Percentiles rank a stretch among this genome's conserved stretches.
These are phyloP conservation scores for Hippoglossus stenolepis DNA, from an alignment of 2,113 vertebrate species.

Conservation along the genomic window DNA sequence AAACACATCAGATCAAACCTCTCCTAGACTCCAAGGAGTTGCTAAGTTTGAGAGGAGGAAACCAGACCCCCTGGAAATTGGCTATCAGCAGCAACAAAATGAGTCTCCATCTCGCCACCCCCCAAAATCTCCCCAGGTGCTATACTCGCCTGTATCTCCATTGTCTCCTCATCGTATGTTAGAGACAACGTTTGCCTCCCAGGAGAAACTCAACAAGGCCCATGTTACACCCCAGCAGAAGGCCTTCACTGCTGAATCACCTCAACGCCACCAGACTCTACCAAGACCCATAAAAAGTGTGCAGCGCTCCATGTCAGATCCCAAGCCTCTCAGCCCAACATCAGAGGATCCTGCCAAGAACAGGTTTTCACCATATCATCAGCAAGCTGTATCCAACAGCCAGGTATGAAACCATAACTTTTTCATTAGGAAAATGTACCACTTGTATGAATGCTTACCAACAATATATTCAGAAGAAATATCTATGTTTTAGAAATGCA, in stretches of 20 bases:
- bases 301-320: conserved; percentile 97
- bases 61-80: conserved; percentile 95
- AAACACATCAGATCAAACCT: conserved; percentile 82
- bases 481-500: conserved; percentile 7
- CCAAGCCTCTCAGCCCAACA: conserved; percentile 98
- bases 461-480: neutral
- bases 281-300: conserved; percentile 97
- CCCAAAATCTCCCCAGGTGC: conserved; percentile 96
- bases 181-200: conserved; percentile 93
- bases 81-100: conserved; percentile 91
- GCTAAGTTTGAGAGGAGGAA: conserved; percentile 95
- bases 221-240: conserved; percentile 98
- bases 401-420: conserved; percentile 85
- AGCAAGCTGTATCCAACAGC: conserved; percentile 88
- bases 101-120: conserved; percentile 91
- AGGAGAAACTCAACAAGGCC: conserved; percentile 96
- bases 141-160: conserved; percentile 97
- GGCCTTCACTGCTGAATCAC: conserved; percentile 89
- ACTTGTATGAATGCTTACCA: neutral
- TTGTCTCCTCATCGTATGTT: conserved; percentile 95
- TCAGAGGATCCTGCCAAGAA: conserved; percentile 93
- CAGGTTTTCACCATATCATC: conserved; percentile 94
- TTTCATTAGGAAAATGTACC: conserved; percentile 4
- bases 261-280: conserved; percentile 92
- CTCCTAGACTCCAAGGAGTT: conserved; percentile 84